phyloP scores from a whole-genome alignment of 2,797 vertebrate species.

The Pagetopsis macropterus region DNA sequence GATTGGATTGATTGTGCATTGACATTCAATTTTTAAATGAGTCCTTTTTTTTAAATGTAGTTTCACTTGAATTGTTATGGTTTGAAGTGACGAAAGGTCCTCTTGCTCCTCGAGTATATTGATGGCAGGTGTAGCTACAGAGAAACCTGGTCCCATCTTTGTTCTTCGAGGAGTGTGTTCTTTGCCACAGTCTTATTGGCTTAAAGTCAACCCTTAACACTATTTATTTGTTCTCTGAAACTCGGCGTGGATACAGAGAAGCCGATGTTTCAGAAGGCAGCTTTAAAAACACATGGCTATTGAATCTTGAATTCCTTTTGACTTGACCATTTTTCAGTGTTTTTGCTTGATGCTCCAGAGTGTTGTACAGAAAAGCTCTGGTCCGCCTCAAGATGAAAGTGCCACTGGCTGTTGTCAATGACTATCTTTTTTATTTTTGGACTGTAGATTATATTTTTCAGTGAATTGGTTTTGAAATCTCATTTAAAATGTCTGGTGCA shows the following conservation, averaged over 20 bases:
- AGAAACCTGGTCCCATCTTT: slow-evolving; percentile 87
- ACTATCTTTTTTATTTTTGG: slow-evolving; percentile 56
- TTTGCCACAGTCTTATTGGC: slow-evolving; percentile 84
- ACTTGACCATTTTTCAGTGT: slow-evolving; percentile 82
- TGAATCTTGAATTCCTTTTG: slow-evolving; percentile 69
- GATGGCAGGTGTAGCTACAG: slow-evolving; percentile 90
- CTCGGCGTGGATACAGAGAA: slow-evolving; percentile 93
- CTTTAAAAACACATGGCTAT: slow-evolving; percentile 78
- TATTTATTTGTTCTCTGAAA: slow-evolving; percentile 95
- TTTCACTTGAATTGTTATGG: slow-evolving; percentile 52
- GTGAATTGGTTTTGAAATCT: slow-evolving; percentile 49
- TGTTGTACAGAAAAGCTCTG: slow-evolving; percentile 92
- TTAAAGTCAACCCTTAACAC: slow-evolving; percentile 71
- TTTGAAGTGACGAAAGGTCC: slow-evolving; percentile 58
- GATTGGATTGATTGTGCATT: slow-evolving; percentile 65
- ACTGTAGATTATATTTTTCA: slow-evolving; percentile 59
- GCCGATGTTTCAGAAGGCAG: slow-evolving; percentile 88
- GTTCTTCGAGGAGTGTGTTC: slow-evolving; percentile 64
- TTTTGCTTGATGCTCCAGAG: slow-evolving; percentile 85
- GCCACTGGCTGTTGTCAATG: slow-evolving; percentile 81
- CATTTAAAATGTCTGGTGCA: slow-evolving; percentile 52
- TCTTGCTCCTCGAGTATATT: slow-evolving; percentile 61
- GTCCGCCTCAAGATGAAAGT: slow-evolving; percentile 75
- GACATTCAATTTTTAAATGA: slow-evolving; percentile 80
- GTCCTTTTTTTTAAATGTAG: slow-evolving; percentile 54